Percentiles rank a stretch among this genome's conserved stretches.
These are phyloP conservation scores for Lasioglossum vierecki DNA, from an alignment of 2,888 invertebrate genomes.

Conservation along the genomic window DNA sequence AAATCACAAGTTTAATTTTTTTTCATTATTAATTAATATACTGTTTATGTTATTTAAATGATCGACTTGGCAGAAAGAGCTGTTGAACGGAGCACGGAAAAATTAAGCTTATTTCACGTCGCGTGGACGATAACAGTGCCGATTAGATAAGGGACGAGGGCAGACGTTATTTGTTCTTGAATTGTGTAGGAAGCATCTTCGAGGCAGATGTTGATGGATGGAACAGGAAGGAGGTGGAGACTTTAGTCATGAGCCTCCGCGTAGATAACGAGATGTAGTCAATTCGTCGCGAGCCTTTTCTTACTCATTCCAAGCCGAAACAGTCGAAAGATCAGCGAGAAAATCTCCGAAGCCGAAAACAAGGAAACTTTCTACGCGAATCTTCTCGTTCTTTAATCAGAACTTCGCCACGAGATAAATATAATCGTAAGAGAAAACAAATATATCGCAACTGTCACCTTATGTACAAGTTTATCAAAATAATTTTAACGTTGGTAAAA, in stretches of 20 bases:
- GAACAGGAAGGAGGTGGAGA: constrained; percentile 66
- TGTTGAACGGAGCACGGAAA: neutral
- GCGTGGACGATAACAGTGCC: constrained; percentile 35
- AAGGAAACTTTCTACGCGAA: neutral
- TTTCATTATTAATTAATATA: too few relatives aligned
- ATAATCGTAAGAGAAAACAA: neutral
- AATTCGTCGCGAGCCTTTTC: constrained; percentile 14
- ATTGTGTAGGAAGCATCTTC: constrained; percentile 56
- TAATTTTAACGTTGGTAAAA: too few relatives aligned
- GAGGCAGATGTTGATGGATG: constrained; percentile 56
- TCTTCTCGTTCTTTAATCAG: neutral
- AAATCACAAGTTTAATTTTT: too few relatives aligned
- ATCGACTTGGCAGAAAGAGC: neutral
- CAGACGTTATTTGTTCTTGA: constrained; percentile 46
- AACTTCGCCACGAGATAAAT: neutral
- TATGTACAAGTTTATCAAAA: neutral
- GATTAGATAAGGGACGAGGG: constrained; percentile 60
- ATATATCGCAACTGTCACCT: neutral
- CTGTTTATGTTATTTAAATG: neutral
- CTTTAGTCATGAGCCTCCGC: constrained; percentile 37
- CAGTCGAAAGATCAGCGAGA: neutral
- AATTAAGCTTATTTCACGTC: constrained; percentile 13
- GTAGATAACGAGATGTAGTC: constrained; percentile 42
- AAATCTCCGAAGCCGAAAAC: neutral
- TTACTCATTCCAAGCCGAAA: constrained; percentile 14